phyloP scores from a whole-genome alignment of 2,888 invertebrate species.

The Caenorhabditis japonica region DNA sequence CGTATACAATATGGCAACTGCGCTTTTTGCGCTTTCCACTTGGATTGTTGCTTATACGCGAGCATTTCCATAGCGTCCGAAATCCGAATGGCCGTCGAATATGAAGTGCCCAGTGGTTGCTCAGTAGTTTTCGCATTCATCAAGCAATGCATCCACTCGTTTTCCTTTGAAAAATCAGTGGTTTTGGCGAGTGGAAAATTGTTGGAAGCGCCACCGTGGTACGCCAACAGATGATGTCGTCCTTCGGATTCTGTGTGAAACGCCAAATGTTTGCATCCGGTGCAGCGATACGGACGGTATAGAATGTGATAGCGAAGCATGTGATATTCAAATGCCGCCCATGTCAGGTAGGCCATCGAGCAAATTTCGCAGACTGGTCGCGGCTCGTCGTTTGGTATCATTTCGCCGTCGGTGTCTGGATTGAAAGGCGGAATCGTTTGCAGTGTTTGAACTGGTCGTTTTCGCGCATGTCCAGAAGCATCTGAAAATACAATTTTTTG shows the following conservation, averaged over 20 bases:
- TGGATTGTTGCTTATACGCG: slow-evolving; percentile 1
- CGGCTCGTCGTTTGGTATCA: slow-evolving; percentile 20
- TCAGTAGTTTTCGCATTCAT: slow-evolving; percentile 22
- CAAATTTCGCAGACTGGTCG: slow-evolving; percentile 31
- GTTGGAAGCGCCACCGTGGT: slow-evolving; percentile 4
- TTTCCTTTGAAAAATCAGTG: slow-evolving; percentile 36
- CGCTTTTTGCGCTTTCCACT: slow-evolving; percentile 1
- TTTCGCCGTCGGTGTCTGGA: slow-evolving; percentile 18
- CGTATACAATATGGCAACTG: slow-evolving; percentile 32
- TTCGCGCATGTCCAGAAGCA: background rate
- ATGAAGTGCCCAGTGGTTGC: background rate
- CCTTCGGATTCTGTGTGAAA: slow-evolving; percentile 44
- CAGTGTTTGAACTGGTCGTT: slow-evolving; percentile 1
- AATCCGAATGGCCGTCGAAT: slow-evolving; percentile 4
- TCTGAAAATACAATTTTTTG: background rate
- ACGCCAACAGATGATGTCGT: slow-evolving; percentile 18
- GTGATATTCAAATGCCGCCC: slow-evolving; percentile 35
- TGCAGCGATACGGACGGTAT: slow-evolving; percentile 36
- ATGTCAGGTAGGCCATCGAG: slow-evolving; percentile 15
- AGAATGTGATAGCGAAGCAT: slow-evolving; percentile 20
- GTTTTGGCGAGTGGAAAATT: slow-evolving; percentile 10
- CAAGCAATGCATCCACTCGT: slow-evolving; percentile 11
- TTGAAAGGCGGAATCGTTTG: slow-evolving; percentile 10
- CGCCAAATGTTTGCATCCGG: slow-evolving; percentile 5
- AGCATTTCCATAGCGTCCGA: slow-evolving; percentile 19